Conservation (phyloP, 2,888 invertebrate genomes). For the Amphipoea oculea region DNA sequence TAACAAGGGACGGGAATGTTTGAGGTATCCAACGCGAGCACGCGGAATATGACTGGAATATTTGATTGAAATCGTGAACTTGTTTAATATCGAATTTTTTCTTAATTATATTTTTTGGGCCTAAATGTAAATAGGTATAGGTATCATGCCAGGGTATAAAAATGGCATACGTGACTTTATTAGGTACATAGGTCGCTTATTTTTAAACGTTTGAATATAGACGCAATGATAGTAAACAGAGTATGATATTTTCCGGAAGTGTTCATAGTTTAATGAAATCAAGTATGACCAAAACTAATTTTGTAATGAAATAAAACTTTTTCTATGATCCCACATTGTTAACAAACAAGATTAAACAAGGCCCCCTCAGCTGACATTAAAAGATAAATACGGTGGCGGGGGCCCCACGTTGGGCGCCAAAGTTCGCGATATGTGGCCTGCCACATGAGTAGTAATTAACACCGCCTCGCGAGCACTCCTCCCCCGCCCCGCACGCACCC, state of each 20-base stretch:
- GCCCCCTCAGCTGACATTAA: conserved; percentile 80
- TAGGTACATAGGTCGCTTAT: neutral
- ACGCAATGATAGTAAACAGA: neutral
- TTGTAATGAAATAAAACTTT: conserved; percentile 68
- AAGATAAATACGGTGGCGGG: conserved; percentile 84
- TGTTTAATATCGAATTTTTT: conserved; percentile 80
- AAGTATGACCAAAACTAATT: conserved; percentile 44
- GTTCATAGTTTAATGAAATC: conserved; percentile 28
- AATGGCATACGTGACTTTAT: conserved; percentile 6
- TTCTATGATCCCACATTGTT: conserved; percentile 75
- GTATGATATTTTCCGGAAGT: neutral
- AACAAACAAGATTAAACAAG: conserved; percentile 76
- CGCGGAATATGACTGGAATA: conserved; percentile 82
- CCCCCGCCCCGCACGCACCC: conserved; percentile 63
- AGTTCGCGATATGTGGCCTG: conserved; percentile 89
- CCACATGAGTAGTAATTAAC: conserved; percentile 90
- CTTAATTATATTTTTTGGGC: conserved; percentile 60
- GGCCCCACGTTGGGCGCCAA: conserved; percentile 84
- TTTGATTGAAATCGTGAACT: conserved; percentile 85
- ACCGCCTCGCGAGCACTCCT: conserved; percentile 79
- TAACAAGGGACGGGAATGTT: conserved; percentile 86
- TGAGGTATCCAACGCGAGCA: conserved; percentile 82
- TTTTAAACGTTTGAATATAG: neutral
- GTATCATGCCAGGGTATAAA: neutral
- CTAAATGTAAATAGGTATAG: conserved; percentile 21